Evolutionary conservation across 2,888 invertebrate genomes (phyloP).

Genomic region (Tiliacea citrago): DNA sequence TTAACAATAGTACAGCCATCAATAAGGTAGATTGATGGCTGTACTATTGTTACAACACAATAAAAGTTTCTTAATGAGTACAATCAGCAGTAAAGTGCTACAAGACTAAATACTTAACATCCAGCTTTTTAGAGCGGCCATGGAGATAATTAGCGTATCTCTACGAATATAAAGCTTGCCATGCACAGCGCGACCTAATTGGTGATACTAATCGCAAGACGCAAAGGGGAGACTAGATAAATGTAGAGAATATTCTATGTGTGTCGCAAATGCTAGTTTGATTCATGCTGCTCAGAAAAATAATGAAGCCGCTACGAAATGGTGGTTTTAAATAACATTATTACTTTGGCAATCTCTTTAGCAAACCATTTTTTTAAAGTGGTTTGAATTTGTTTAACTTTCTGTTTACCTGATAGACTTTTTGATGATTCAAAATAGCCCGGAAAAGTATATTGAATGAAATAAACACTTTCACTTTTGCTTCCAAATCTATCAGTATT

Average conservation of each 20-base stretch:
- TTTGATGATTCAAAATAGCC: neutral
- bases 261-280: neutral
- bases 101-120: conserved; percentile 53
- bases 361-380: neutral
- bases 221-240: neutral
- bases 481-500: neutral
- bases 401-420: neutral
- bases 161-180: conserved; percentile 51
- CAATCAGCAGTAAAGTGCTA: conserved; percentile 51
- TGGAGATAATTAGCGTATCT: conserved; percentile 61
- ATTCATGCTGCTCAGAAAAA: neutral
- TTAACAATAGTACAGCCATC: neutral
- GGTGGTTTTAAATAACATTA: neutral
- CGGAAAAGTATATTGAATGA: neutral
- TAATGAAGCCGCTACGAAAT: neutral
- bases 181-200: conserved; percentile 30
- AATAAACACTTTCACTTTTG: conserved; percentile 5
- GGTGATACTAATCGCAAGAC: conserved; percentile 11
- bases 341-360: neutral
- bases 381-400: too few species aligned
- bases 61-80: conserved; percentile 38
- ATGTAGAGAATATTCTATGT: neutral
- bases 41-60: conserved; percentile 23
- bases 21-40: too few species aligned
- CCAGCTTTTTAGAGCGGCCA: conserved; percentile 51